A percentile compares a stretch with the other conserved stretches of the same genome.
Conservation (phyloP, 2,797 vertebrate genomes). For the Cirrhinus mrigala region DNA sequence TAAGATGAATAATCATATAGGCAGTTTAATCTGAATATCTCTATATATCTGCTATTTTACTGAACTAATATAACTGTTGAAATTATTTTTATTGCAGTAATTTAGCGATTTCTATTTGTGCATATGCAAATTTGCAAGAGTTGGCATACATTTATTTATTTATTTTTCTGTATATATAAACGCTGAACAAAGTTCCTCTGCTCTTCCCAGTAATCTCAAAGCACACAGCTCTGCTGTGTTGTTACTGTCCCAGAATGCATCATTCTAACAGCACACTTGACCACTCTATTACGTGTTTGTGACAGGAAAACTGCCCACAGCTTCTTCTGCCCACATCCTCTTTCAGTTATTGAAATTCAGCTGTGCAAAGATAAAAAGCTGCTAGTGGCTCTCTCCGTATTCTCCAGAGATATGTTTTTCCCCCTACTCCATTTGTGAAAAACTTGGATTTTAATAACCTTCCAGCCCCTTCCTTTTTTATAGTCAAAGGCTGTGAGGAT, state of each 20-base stretch:
- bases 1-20: background rate
- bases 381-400: conserved; percentile 32
- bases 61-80: background rate
- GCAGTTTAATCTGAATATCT: background rate
- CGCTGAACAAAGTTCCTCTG: background rate
- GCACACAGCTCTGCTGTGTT: background rate
- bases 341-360: conserved; percentile 48
- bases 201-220: background rate
- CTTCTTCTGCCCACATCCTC: conserved; percentile 25
- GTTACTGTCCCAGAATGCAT: conserved; percentile 21
- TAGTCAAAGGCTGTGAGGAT: conserved; percentile 44
- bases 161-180: background rate
- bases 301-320: conserved; percentile 26
- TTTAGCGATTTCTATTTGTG: too few species aligned
- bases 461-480: conserved; percentile 37
- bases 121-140: too few species aligned
- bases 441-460: conserved; percentile 54
- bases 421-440: conserved; percentile 40
- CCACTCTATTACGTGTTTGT: conserved; percentile 29
- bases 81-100: too few species aligned
- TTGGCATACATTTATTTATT: background rate
- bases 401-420: conserved; percentile 35
- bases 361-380: conserved; percentile 32
- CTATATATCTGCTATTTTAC: background rate
- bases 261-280: conserved; percentile 34